Evolutionary conservation across 2,113 vertebrate genomes (phyloP), one percentile per base, ranked within the genome.

Genomic region (Xiphorhynchus elegans): DNA sequence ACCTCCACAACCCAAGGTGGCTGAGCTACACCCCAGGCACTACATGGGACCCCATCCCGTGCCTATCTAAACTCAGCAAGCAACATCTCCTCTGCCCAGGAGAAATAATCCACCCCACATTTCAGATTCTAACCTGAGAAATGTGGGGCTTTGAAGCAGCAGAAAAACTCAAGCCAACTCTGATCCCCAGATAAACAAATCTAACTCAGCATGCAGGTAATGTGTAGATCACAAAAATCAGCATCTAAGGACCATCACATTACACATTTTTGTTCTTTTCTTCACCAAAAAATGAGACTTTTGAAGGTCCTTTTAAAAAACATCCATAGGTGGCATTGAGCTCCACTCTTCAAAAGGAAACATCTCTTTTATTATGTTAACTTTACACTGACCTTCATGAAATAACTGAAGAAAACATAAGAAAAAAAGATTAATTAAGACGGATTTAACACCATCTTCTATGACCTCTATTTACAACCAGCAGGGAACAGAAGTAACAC

Each of bases 1-100:
- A 75, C 8, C 52, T 1, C 18, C 25, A 76, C 0, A 5, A 46
- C 25, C 28, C 31, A 85, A 29, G 25, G 58, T 4, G 21, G 24
- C 28, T 89, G 58, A 42, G 4, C 55, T 68, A n/a, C 39, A 40
- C 17, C 37, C 73, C 52, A 63, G 70, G 33, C 35, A 44, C 35
- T 37, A 53, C 13, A 46, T 8, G 5, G 0, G 0, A 84, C 26
- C 35, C 47, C 44, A 64, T 7, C 5, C 20, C 68, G 14, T 2
- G 14, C 23, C 90, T 46, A 46, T 8, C 17, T 74, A 72, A 93
- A 87, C 2, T 5, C 33, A 72, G n/a, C 7, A 85, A 47, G 56
- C 84, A 90, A 86, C 75, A 75, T 50, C 47, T 60, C 14, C 62
- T 82, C 19, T 39, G 44, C 16, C 42, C 1, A 1, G 46, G 68